Evolutionary conservation across 2,888 invertebrate genomes (phyloP), one percentile per base, ranked within the genome.

Genomic region (Apodemia hepburni): DNA sequence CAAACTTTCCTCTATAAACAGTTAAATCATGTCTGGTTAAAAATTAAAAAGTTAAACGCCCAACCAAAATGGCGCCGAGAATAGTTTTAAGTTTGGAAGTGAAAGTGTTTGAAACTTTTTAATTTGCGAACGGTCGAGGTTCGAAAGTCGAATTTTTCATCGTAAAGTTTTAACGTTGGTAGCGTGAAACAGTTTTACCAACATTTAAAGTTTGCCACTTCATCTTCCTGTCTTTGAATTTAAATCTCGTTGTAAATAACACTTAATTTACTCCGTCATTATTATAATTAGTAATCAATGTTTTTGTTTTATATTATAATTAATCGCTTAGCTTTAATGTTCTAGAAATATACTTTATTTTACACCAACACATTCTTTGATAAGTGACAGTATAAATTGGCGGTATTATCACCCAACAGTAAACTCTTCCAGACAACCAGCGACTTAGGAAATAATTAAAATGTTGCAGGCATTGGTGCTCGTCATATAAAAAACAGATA

Each of bases 81-180:
- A 87, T 87, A 87, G 87, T 86, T 86, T 69, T 66, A 75, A 85
- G 78, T 82, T 81, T 69, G 76, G 70, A 71, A 80, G 84, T 71
- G 87, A 87, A 85, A 87, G 87, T 87, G 85, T 83, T 82, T 68
- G 69, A 76, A 79, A 87, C 84, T 87, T 87, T 87, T 87, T 85
- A 86, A 87, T 87, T 87, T 87, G 81, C 75, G 75, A 77, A 75
- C 76, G 71, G 72, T 73, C 75, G 74, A 67, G 71, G 78, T 79
- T 76, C 74, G 75, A 74, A 84, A 80, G 80, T 82, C 81, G 78
- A 82, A 85, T 87, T 87, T 87, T 87, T 87, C 85, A 85, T 78
- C 78, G 76, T 64, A 59, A 70, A 70, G 68, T 71, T 71, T 64
- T 59, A 68, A 61, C 68, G 69, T 67, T 67, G 65, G 65, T 61